Percentiles rank a stretch among this genome's conserved stretches.
Evolutionary conservation across 2,888 invertebrate species (phyloP).

Genomic region (Clepsis dumicolana): DNA sequence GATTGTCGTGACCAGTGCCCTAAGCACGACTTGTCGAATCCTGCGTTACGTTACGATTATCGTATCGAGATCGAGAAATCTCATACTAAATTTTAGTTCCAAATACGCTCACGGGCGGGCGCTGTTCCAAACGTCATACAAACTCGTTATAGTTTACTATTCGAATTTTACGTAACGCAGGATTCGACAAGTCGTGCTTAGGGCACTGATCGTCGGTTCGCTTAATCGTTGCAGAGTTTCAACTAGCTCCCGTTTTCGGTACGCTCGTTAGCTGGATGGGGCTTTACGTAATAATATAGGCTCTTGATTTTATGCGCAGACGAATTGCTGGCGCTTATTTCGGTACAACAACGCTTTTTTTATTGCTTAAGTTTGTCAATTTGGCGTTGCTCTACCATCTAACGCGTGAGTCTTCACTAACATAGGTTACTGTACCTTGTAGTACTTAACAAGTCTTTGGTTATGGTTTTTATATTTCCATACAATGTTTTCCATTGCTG

Average conservation of each 20-base stretch:
- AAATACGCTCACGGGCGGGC: too few species aligned
- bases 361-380: not conserved
- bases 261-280: constrained; percentile 41
- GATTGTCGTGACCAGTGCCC: constrained; percentile 74
- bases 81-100: too few species aligned
- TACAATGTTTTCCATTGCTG: not conserved
- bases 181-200: too few species aligned
- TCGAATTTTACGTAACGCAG: too few species aligned
- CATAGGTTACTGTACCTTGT: too few species aligned
- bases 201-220: constrained; percentile 58
- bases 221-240: constrained; percentile 59
- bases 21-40: too few species aligned
- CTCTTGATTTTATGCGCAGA: not conserved
- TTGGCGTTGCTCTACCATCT: too few species aligned
- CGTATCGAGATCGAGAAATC: too few species aligned
- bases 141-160: too few species aligned
- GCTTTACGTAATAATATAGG: constrained; percentile 17
- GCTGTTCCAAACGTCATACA: too few species aligned
- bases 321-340: not conserved
- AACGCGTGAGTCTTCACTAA: not conserved
- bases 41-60: too few species aligned
- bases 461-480: not conserved
- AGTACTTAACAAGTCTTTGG: too few species aligned
- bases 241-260: constrained; percentile 49
- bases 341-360: not conserved